Evolutionary conservation across 2,888 invertebrate species (phyloP), one percentile per base, ranked within the genome.

Genomic region (Phrixothrix hirtus): DNA sequence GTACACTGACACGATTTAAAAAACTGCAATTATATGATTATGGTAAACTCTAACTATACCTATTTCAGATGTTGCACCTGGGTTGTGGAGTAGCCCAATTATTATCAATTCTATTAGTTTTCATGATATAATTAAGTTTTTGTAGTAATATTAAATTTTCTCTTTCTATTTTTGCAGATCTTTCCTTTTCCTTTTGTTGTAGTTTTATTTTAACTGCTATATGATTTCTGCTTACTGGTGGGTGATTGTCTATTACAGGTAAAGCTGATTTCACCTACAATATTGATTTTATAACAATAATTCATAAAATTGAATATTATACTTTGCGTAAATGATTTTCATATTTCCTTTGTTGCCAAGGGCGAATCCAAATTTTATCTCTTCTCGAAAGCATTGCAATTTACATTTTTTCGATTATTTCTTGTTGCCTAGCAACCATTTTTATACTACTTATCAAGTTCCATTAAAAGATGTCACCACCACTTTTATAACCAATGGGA

Each of bases 121-220:
- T 76, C 86, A 87, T 88, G 62, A 89, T 84, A 59, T 79, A 78
- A 47, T 78, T 78, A 58, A 89, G 77, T 37, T 85, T 81, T 74
- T 87, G 85, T 61, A 88, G 75, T 47, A 89, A 73, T 32, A 83
- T 79, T 63, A 83, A 81, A 76, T 89, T 89, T 66, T 88, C 87
- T 39, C 76, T 76, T 71, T 84, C 82, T 32, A 89, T 85, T 73
- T 81, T 79, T 48, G 75, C 70, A 60, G 79, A 79, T 27, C 89
- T 79, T 67, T 89, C 89, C 25, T 77, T 76, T 75, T 89, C 88
- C 27, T 80, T 79, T 70, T 88, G 87, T 39, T 80, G 75, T 69
- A 86, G 85, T 76, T 88, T 88, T 53, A 84, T 76, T 70, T 89
- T 89, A 48, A 80, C 71, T 5, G 79, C 78, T 3, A 89, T 85